Evolutionary conservation across 1,140 invertebrate genomes (phyloP), one percentile per base, ranked within the genome.

Genomic region (Pogonomyrmex barbatus): DNA sequence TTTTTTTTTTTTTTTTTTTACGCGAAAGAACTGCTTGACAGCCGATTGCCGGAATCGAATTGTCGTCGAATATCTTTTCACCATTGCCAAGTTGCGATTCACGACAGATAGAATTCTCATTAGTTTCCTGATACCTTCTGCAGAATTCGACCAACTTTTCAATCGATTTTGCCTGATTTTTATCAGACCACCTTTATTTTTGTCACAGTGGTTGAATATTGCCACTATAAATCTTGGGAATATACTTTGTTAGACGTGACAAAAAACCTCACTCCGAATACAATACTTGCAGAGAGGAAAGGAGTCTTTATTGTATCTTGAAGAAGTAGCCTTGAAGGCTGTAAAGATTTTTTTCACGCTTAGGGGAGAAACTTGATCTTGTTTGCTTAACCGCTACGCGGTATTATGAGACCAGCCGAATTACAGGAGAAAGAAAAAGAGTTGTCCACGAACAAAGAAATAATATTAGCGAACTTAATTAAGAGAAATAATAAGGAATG

Each of bases 181-280:
- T 76, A 54, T 65, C 24, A 67, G 10, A 1, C 50, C 62, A 62
- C 45, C 0, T 54, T 52, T 50, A 63, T 56, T 68, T 56, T 52
- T 47, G 1, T 5, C 2, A 14, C 24, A 3, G 0, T 10, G 12
- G 24, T n/a, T 73, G 81, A 89, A 75, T 85, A 79, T 77, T 56
- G 71, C 71, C 62, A 12, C 42, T 50, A 68, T 88, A 89, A 88
- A 88, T 85, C 50, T 33, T 36, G 36, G 17, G 0, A 4, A 1
- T 36, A 24, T 56, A 33, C 47, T 9, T 33, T 54, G 62, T 79
- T 24, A 42, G n/a, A 30, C 8, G 3, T 0, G 52, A 30, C 24
- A 24, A 87, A 50, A 24, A 60, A 56, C 2, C 9, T 39, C n/a
- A 12, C 4, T 0, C 24, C 6, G 60, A 10, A 2, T 36, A 75